phyloP scores from a whole-genome alignment of 2,888 invertebrate species.

The Pachydiplax longipennis region DNA sequence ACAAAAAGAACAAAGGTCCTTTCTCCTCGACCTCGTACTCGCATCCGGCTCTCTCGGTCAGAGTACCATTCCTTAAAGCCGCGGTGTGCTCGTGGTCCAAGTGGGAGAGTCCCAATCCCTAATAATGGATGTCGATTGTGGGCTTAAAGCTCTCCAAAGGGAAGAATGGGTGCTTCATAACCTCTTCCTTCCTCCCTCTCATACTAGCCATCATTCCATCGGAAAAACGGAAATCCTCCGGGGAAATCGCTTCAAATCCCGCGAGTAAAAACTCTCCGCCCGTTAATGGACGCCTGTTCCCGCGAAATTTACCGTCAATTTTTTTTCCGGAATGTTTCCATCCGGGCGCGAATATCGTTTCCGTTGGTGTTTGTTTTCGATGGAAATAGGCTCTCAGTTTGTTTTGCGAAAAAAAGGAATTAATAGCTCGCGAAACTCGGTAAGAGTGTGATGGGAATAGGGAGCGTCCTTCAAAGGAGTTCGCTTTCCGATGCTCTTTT shows the following conservation, averaged over 20 bases:
- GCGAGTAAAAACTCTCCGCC: background rate
- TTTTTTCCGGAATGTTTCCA: background rate
- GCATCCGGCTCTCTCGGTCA: background rate
- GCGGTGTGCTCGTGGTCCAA: background rate
- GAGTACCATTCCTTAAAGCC: background rate
- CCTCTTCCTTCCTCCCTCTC: background rate
- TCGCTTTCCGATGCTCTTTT: too few relatives aligned
- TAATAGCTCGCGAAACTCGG: background rate
- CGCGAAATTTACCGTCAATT: background rate
- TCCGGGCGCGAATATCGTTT: background rate
- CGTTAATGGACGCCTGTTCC: background rate
- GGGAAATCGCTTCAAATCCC: background rate
- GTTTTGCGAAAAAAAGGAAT: background rate
- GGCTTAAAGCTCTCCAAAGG: background rate
- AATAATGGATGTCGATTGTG: constrained; percentile 1
- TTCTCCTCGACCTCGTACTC: too few relatives aligned
- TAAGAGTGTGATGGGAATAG: background rate
- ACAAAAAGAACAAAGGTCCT: too few relatives aligned
- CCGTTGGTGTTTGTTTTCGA: background rate
- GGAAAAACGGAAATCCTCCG: background rate
- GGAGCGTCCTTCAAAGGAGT: too few relatives aligned
- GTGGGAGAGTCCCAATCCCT: background rate
- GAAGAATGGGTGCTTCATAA: background rate
- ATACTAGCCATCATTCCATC: background rate
- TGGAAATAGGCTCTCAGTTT: background rate